Base-by-base conservation (phyloP, 2,113 vertebrate species). In the Bujurquina vittata region DNA sequence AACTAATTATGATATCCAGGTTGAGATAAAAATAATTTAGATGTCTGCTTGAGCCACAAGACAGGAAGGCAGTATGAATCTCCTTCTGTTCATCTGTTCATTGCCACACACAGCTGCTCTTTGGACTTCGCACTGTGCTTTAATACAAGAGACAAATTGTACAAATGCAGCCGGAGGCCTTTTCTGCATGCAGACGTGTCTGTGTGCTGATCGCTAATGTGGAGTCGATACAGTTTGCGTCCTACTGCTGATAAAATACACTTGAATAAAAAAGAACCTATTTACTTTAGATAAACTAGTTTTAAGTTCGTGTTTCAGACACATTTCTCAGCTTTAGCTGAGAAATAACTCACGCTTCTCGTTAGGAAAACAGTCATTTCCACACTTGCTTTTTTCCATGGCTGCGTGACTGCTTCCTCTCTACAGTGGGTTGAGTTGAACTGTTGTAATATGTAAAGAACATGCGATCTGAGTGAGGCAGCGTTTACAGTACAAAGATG, bases 21-120 rank as follows among this genome's bases (percentile, higher is more conserved):
- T 63, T 22, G 17, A 56, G 1, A 11, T 23, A 20, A 60, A 72
- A 73, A n/a, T 35, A 5, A 26, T 43, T 4, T 31, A 2, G 3
- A 29, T 7, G 17, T 33, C 35, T 56, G 18, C 79, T 57, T 67
- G 4, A 26, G 18, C 10, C 4, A 14, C 8, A 31, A 56, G 91
- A 91, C 88, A 84, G 91, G 93, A 84, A 88, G 94, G 84, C 92
- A 77, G 83, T 80, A 31, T 55, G 7, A 49, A 17, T 67, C 60
- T 57, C 12, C 26, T 55, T 33, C 23, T 26, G 11, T 61, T 43
- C 2, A 10, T n/a, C 10, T 57, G 59, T 40, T 29, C 15, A 10
- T 62, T 60, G 3, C 10, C 26, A 15, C 58, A 59, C 60, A 62
- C 1, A 43, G 57, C 20, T 58, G 49, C 31, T 18, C 26, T 76